Conservation (phyloP, 2,888 invertebrate species). For the Polydrusus cervinus region DNA sequence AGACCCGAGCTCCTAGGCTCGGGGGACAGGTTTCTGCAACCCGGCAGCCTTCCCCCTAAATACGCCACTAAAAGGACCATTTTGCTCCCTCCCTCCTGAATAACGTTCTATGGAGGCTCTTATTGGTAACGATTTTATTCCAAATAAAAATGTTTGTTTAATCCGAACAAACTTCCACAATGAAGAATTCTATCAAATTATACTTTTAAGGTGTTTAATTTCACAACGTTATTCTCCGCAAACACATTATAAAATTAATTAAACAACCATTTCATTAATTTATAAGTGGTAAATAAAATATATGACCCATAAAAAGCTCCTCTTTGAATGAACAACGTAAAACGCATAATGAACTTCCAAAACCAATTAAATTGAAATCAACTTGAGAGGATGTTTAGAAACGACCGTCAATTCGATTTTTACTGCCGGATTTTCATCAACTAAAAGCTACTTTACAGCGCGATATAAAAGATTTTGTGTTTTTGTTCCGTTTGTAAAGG, state of each 20-base stretch:
- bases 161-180: no score
- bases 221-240: background rate
- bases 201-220: no score
- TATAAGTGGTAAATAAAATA: slow-evolving; percentile 33
- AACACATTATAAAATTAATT: slow-evolving; percentile 18
- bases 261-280: slow-evolving; percentile 22
- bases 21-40: no score
- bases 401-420: slow-evolving; percentile 52
- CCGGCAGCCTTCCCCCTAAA: no score
- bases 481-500: slow-evolving; percentile 30
- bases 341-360: slow-evolving; percentile 52
- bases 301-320: slow-evolving; percentile 33
- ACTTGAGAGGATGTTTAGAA: slow-evolving; percentile 53
- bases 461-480: slow-evolving; percentile 44
- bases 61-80: no score
- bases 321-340: slow-evolving; percentile 36
- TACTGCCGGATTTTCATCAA: slow-evolving; percentile 56
- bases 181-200: no score
- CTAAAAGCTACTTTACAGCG: slow-evolving; percentile 54
- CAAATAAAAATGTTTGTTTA: no score
- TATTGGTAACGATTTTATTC: no score
- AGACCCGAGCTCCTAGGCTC: no score
- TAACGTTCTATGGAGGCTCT: no score
- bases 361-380: slow-evolving; percentile 55
- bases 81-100: no score